Evolutionary conservation across 2,113 vertebrate genomes (phyloP), one percentile per base, ranked within the genome.

Genomic region (Ellobius talpinus): DNA sequence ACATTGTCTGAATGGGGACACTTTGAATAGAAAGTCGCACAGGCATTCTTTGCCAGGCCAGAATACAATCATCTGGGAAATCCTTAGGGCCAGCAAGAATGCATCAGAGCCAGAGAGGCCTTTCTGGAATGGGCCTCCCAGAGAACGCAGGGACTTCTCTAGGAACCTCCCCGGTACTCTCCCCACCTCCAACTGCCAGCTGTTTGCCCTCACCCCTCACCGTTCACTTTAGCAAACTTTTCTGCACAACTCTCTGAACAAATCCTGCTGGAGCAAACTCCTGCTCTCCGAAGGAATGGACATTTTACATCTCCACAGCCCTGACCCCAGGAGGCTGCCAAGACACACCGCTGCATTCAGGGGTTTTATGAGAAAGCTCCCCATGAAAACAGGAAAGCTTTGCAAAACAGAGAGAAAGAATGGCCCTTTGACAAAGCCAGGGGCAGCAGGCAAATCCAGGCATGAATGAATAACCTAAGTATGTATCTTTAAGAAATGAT

Each of bases 351-450:
- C 77, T 24, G 73, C 45, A 78, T 68, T 78, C 82, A 58, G 26
- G 61, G 13, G 74, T 91, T 94, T 95, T 55, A 70, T 97, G 78
- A 94, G 97, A 91, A 55, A 95, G 86, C 81, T 63, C n/a, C 17
- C 17, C 47, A 21, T 7, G 70, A 91, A 92, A 8, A 7, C 77
- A 47, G 86, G 39, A 47, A 81, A 77, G 45, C 87, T 63, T 65
- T 89, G 87, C 58, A 74, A 70, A 89, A 81, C 73, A 89, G 66
- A 72, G 3, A 58, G 87, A 42, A 61, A 89, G 93, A 89, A 92
- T 4, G 66, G 52, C 3, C 79, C 61, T 58, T 68, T 84, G 23
- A 45, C 91, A 94, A 45, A 91, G 92, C 65, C 89, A 33, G 7
- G 16, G 33, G 72, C 33, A 66, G 47, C 52, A 36, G 86, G 93